These are phyloP conservation scores for Trididemnum nubilum DNA, from an alignment of 23 tunicate species.

Conservation along the genomic window DNA sequence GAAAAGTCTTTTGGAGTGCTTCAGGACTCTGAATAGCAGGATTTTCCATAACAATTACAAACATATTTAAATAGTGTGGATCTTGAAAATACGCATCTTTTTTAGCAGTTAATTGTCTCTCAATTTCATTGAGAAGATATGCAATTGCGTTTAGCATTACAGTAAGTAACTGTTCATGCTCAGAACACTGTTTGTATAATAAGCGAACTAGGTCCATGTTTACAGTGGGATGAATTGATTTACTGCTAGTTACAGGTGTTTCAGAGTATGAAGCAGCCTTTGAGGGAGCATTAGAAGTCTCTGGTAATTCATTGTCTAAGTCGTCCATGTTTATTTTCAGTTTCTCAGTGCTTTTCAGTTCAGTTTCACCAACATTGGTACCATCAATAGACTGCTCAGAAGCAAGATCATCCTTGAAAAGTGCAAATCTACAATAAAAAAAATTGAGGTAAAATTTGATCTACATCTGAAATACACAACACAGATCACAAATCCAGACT, in stretches of 20 bases:
- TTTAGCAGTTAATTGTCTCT: slow-evolving; percentile 30
- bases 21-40: slow-evolving; percentile 62
- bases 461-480: too few relatives aligned
- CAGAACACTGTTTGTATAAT: slow-evolving; percentile 31
- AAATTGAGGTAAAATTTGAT: too few relatives aligned
- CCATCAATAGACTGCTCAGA: slow-evolving; percentile 1
- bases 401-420: slow-evolving; percentile 18
- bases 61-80: slow-evolving; percentile 62
- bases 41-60: slow-evolving; percentile 74
- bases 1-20: slow-evolving; percentile 49
- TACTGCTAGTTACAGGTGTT: neutral
- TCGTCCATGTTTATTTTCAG: slow-evolving; percentile 16
- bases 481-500: too few relatives aligned
- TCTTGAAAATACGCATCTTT: slow-evolving; percentile 12
- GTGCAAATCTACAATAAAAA: neutral
- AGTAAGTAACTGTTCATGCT: slow-evolving; percentile 24
- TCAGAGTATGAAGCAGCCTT: neutral
- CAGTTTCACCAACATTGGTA: slow-evolving; percentile 34
- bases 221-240: slow-evolving; percentile 28
- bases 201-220: slow-evolving; percentile 44
- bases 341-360: neutral
- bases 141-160: slow-evolving; percentile 47
- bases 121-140: slow-evolving; percentile 26
- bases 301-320: slow-evolving; percentile 9
- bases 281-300: neutral